Evolutionary conservation across 2,797 vertebrate genomes (phyloP).

Genomic region (Chromis chromis): DNA sequence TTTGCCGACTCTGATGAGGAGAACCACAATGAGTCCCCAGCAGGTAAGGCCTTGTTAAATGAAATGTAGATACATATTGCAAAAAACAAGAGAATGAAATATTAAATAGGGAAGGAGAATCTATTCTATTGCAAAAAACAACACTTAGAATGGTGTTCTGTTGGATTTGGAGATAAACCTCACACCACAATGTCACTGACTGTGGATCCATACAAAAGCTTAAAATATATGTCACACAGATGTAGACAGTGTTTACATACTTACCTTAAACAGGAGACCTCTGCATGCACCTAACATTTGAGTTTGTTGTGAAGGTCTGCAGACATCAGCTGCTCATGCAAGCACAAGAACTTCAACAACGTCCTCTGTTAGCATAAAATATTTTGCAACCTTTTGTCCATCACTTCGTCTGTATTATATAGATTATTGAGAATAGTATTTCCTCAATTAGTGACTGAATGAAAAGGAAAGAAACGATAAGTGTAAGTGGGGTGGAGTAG

Average conservation of each 20-base stretch:
- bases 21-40: constrained; percentile 87
- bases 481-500: not conserved
- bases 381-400: not conserved
- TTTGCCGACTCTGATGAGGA: constrained; percentile 97
- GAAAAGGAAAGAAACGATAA: not conserved
- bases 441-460: constrained; percentile 3
- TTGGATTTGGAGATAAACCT: not conserved
- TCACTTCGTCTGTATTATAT: too few relatives aligned
- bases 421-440: constrained; percentile 15
- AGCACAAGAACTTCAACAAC: not conserved
- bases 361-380: not conserved
- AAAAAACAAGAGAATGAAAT: not conserved
- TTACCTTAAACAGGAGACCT: too few relatives aligned
- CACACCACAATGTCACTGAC: not conserved
- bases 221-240: too few relatives aligned
- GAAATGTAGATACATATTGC: not conserved
- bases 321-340: not conserved
- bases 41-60: constrained; percentile 82
- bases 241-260: too few relatives aligned
- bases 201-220: not conserved
- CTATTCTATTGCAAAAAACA: not conserved
- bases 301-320: not conserved
- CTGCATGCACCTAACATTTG: not conserved
- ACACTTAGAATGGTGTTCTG: not conserved
- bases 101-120: not conserved